Base-by-base conservation (phyloP, 1,140 invertebrate genomes). In the Ceratina australensis region DNA sequence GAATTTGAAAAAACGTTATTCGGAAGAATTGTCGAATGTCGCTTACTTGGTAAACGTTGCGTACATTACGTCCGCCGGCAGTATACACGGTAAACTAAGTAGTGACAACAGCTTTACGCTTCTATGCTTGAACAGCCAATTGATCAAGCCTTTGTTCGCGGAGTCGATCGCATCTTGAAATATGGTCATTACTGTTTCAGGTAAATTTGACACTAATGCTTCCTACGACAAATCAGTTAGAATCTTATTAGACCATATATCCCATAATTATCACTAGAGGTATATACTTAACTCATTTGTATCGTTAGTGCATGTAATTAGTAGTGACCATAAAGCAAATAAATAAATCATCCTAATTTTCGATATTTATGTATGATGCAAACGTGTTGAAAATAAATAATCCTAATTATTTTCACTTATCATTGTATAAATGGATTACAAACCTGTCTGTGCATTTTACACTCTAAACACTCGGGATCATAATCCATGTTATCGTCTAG, bases 81-180 rank as follows among this genome's bases (percentile, higher is more conserved):
- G 91, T 47, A 96, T 94, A 85, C 96, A 98, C 0, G 98, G 97
- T 49, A 98, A 92, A 68, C 95, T 95, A 16, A 98, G 91, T 3
- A 97, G 90, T 0, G 96, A 96, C 0, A 98, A 89, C 50, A 97
- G 90, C 82, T 96, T 95, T 89, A 98, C 94, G 47, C 96, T 95
- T 79, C 94, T 93, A 84, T 97, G 95, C 84, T 96, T 95, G 89
- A 97, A 97, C 26, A 98, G 90, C 96, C 97, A 98, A 91, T 97
- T 98, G 47, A 97, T 93, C 42, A 98, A 89, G 18, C 97, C 97
- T 89, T 96, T 97, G 89, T 98, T 98, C 0, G 97, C 97, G 1
- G 96, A 95, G 85, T 98, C 96, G 80, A 98, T 98, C 0, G 97
- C 97, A 87, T 97, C 96, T 94, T 98, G 97, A 89, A 99, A 97